Base-by-base conservation (phyloP, 2,888 invertebrate genomes). In the Penaeus monodon region DNA sequence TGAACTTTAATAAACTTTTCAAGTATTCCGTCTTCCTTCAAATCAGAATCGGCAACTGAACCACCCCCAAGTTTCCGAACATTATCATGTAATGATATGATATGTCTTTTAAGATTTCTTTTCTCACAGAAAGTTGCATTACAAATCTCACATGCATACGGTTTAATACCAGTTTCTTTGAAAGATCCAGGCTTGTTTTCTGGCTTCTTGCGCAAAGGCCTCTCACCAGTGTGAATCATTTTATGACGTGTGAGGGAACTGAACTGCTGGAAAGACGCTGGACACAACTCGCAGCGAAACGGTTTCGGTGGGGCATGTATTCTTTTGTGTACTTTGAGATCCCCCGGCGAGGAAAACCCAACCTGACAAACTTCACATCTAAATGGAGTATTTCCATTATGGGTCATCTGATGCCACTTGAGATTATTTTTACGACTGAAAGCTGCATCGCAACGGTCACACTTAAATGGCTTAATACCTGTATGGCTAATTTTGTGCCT, bases 401-500 rank as follows among this genome's bases (percentile, higher is more conserved):
- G 89, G 7, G 89, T 89, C 80, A 89, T 84, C 64, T 88, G 84
- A 44, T 89, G 89, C 89, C 89, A 89, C 63, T 88, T 89, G 64
- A 89, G 85, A 66, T 89, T 89, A 70, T 89, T 89, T 73, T 89
- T 89, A n/a, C 89, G 88, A 84, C 89, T 89, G 66, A 89, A 89
- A 64, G 88, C 84, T 29, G 89, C 89, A 73, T 89, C 88, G 38
- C 89, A 89, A 81, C 81, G 81, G 77, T 89, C 89, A 64, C 89
- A 89, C 49, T 86, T 87, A 65, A 86, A 89, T 4, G 89, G 89
- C 70, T 89, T 89, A 66, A 89, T 87, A 27, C 89, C 89, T 8
- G 89, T 89, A 74, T 89, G 89, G 68, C 89, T 89, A 24, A 89
- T 89, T 84, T 89, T 88, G 80, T 89, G 89, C n/a, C 89, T 86